phyloP scores from a whole-genome alignment of 2,888 invertebrate species.

The Agelastica alni region DNA sequence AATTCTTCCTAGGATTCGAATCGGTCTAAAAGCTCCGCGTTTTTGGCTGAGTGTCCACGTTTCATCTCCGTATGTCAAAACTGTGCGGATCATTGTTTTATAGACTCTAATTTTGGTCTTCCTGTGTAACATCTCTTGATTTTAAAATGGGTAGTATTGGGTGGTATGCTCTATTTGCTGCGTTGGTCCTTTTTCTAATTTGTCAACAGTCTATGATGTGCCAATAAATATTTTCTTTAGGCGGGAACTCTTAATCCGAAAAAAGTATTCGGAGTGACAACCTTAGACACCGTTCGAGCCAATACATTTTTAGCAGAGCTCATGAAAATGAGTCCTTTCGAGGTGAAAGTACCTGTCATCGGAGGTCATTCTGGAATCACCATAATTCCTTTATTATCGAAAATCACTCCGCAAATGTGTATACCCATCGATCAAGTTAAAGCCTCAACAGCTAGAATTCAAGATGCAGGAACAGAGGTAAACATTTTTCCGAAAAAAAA shows the following conservation, averaged over 20 bases:
- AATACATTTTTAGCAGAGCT: slow-evolving; percentile 92
- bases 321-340: slow-evolving; percentile 82
- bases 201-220: too few species aligned
- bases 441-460: slow-evolving; percentile 89
- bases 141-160: too few species aligned
- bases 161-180: too few species aligned
- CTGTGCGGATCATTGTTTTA: too few species aligned
- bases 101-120: too few species aligned
- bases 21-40: too few species aligned
- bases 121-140: too few species aligned
- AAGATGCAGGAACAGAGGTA: slow-evolving; percentile 98
- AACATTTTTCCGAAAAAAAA: slow-evolving; percentile 18
- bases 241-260: slow-evolving; percentile 90
- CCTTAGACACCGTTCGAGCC: slow-evolving; percentile 93
- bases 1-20: too few species aligned
- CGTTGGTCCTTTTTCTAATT: too few species aligned
- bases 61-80: too few species aligned
- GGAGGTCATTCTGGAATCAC: slow-evolving; percentile 99
- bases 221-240: too few species aligned
- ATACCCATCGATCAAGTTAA: slow-evolving; percentile 80
- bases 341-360: slow-evolving; percentile 89
- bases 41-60: too few species aligned
- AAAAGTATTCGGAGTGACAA: slow-evolving; percentile 93
- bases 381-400: slow-evolving; percentile 95
- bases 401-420: slow-evolving; percentile 80